Percentiles rank a stretch among this genome's conserved stretches.
These are phyloP conservation scores for Chrysogorgia sp. DNA, from an alignment of 92 coral and sea anemone species.

Conservation along the genomic window DNA sequence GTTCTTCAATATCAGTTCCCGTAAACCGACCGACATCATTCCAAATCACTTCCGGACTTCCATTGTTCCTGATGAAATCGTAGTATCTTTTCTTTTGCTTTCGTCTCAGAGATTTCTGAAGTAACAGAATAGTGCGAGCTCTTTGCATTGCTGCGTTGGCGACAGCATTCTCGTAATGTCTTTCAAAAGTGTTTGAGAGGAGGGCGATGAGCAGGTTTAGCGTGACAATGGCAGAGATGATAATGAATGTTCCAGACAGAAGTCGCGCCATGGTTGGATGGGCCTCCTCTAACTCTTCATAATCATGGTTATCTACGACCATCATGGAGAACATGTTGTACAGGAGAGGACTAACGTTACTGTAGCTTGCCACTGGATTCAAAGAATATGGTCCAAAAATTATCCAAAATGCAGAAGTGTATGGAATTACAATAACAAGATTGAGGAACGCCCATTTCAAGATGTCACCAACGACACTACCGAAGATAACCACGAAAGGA, in stretches of 20 bases:
- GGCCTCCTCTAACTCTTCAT: conserved; percentile 66
- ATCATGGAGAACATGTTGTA: conserved; percentile 93
- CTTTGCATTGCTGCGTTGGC: conserved; percentile 35
- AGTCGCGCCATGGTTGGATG: conserved; percentile 74
- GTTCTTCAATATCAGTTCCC: conserved; percentile 26
- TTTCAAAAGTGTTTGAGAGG: conserved; percentile 37
- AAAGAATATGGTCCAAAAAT: conserved; percentile 64
- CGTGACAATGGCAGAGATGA: conserved; percentile 17
- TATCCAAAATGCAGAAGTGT: conserved; percentile 97
- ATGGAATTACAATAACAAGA: conserved; percentile 76
- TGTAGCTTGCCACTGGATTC: conserved; percentile 69
- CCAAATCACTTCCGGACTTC: conserved; percentile 27
- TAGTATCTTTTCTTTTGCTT: conserved; percentile 26
- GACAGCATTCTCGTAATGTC: conserved; percentile 36
- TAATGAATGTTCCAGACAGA: conserved; percentile 3
- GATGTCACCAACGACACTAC: conserved; percentile 78
- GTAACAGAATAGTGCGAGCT: conserved; percentile 33
- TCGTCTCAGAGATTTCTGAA: conserved; percentile 31
- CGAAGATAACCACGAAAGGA: conserved; percentile 91
- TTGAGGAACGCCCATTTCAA: conserved; percentile 83
- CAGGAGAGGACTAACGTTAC: conserved; percentile 69
- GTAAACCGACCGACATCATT: conserved; percentile 10
- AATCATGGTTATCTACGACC: conserved; percentile 82
- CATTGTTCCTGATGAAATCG: conserved; percentile 21
- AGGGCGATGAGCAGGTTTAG: conserved; percentile 36